phyloP scores from a whole-genome alignment of 2,113 vertebrate species.

The Gymnobelideus leadbeateri region DNA sequence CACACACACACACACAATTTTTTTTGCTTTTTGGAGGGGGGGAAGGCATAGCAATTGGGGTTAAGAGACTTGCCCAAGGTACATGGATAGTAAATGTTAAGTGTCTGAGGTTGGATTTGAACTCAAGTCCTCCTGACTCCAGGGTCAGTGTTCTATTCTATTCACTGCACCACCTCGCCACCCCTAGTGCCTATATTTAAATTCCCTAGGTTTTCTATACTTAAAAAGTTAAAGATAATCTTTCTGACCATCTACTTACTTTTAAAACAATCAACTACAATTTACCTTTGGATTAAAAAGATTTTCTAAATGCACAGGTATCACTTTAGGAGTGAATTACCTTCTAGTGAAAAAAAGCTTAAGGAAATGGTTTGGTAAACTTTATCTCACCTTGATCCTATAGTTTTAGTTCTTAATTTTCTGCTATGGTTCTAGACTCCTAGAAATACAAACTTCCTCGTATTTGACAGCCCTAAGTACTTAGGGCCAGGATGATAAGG shows the following conservation, averaged over 20 bases:
- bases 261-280: constrained; percentile 28
- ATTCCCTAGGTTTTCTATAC: neutral
- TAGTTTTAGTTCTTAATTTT: neutral
- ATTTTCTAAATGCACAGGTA: constrained; percentile 16
- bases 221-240: constrained; percentile 20
- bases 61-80: too few relatives aligned
- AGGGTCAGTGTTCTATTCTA: too few relatives aligned
- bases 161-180: too few relatives aligned
- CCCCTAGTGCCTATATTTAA: neutral
- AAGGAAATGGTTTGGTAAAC: neutral
- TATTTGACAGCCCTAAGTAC: neutral
- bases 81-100: too few relatives aligned
- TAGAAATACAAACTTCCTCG: neutral
- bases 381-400: neutral
- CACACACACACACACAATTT: too few relatives aligned
- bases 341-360: constrained; percentile 26
- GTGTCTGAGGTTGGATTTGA: too few relatives aligned
- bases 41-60: too few relatives aligned
- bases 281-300: constrained; percentile 5
- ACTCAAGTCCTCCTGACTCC: too few relatives aligned
- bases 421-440: neutral
- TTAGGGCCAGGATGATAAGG: neutral
- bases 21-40: too few relatives aligned
- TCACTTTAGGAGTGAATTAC: neutral
- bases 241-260: neutral